A percentile compares a stretch with the other conserved stretches of the same genome.
Evolutionary conservation across 2,888 invertebrate genomes (phyloP).

Genomic region (Protonemura montana): DNA sequence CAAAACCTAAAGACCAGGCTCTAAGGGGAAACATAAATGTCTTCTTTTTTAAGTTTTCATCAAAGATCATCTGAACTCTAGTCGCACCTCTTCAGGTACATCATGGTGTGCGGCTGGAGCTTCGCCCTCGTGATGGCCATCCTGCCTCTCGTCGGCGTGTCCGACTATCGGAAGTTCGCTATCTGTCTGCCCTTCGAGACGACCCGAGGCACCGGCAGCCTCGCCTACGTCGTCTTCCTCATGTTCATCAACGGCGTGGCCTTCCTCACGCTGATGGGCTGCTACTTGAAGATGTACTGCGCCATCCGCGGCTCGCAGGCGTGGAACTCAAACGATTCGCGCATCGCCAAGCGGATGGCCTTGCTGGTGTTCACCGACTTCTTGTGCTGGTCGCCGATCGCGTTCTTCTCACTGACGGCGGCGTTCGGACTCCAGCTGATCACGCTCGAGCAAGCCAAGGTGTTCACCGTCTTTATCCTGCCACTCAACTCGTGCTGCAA

Average conservation of each 20-base stretch:
- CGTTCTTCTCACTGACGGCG: slow-evolving; percentile 93
- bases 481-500: slow-evolving; percentile 98
- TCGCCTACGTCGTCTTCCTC: slow-evolving; percentile 88
- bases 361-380: slow-evolving; percentile 96
- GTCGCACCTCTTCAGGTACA: slow-evolving; percentile 90
- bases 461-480: slow-evolving; percentile 93
- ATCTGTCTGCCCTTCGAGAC: slow-evolving; percentile 97
- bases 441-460: slow-evolving; percentile 92
- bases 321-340: slow-evolving; percentile 96
- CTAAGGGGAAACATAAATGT: too few species aligned
- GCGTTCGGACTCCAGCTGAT: slow-evolving; percentile 91
- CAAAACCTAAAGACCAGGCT: too few species aligned
- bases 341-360: slow-evolving; percentile 97
- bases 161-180: slow-evolving; percentile 95
- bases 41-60: too few species aligned
- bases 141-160: slow-evolving; percentile 88
- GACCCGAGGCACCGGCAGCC: slow-evolving; percentile 74
- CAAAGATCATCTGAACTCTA: too few species aligned
- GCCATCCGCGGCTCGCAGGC: slow-evolving; percentile 96
- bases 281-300: slow-evolving; percentile 97
- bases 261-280: slow-evolving; percentile 93
- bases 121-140: slow-evolving; percentile 87
- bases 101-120: slow-evolving; percentile 93
- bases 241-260: slow-evolving; percentile 93
- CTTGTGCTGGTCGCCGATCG: slow-evolving; percentile 97